These are phyloP conservation scores for Pristionchus pacificus DNA, from an alignment of 1,140 invertebrate genomes.

Conservation along the genomic window DNA sequence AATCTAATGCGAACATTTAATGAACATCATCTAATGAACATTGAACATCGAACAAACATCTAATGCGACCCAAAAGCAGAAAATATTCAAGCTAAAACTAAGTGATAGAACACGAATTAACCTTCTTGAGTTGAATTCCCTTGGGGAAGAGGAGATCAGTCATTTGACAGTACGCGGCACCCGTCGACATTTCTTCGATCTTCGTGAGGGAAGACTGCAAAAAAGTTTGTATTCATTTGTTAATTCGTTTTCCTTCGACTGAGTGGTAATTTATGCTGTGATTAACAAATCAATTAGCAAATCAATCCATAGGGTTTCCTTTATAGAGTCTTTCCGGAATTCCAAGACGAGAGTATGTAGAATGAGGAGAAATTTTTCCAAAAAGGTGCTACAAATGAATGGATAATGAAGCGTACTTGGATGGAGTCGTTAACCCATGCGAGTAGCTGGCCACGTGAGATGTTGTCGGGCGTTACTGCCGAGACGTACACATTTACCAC, in stretches of 20 bases:
- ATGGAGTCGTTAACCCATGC: constrained; percentile 90
- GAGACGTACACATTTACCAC: constrained; percentile 85
- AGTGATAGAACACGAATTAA: too few relatives aligned
- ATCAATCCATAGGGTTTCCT: too few relatives aligned
- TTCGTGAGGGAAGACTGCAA: constrained; percentile 78
- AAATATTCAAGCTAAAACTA: too few relatives aligned
- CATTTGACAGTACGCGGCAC: constrained; percentile 68
- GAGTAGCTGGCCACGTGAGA: constrained; percentile 94
- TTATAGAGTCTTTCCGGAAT: too few relatives aligned
- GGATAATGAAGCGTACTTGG: too few relatives aligned
- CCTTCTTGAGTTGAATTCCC: constrained; percentile 76
- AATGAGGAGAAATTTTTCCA: too few relatives aligned
- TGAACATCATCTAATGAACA: too few relatives aligned
- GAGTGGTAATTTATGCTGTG: neutral
- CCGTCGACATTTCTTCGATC: constrained; percentile 91
- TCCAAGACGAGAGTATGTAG: too few relatives aligned
- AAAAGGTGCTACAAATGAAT: too few relatives aligned
- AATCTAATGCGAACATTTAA: too few relatives aligned
- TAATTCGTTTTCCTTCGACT: neutral
- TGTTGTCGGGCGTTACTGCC: constrained; percentile 89
- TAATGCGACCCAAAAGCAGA: too few relatives aligned
- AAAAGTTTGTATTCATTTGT: constrained; percentile 46
- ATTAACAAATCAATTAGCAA: constrained; percentile 54
- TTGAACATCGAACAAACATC: too few relatives aligned
- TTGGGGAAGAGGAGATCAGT: constrained; percentile 97